Conservation (phyloP, 2,797 vertebrate species). For the Yasuhikotakia modesta region DNA sequence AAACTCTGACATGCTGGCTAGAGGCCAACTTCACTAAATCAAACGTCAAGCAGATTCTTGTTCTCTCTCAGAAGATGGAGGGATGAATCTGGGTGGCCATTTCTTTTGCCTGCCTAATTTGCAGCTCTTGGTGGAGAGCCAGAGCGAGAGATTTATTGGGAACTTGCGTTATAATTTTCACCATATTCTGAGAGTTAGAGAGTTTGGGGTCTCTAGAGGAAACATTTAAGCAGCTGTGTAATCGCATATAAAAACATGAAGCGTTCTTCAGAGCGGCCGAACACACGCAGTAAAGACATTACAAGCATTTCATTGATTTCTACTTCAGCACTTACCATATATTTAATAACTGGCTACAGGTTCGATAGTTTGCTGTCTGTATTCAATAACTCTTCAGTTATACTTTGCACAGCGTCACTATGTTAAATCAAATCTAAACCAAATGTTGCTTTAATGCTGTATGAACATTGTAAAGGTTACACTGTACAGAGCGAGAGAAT, state of each 20-base stretch:
- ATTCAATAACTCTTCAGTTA: no score
- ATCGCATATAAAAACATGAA: constrained; percentile 47
- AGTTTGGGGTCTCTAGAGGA: constrained; percentile 45
- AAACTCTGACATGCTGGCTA: constrained; percentile 25
- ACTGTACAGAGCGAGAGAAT: background rate
- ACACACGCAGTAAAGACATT: constrained; percentile 9
- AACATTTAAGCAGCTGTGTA: constrained; percentile 50
- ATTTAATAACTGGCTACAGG: no score
- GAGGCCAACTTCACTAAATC: constrained; percentile 47
- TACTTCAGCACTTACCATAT: background rate
- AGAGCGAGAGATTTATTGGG: constrained; percentile 52
- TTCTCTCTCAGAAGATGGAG: constrained; percentile 50
- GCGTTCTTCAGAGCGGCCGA: constrained; percentile 5
- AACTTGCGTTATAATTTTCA: constrained; percentile 60
- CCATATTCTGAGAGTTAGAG: constrained; percentile 56
- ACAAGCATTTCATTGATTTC: background rate
- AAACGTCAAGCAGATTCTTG: constrained; percentile 56
- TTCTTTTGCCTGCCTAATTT: constrained; percentile 59
- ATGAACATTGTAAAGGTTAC: background rate
- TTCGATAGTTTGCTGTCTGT: no score
- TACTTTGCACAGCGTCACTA: no score
- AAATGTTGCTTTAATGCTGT: background rate
- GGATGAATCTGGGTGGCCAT: constrained; percentile 45
- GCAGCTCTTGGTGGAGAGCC: constrained; percentile 53
- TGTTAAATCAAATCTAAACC: no score